Evolutionary conservation across 2,888 invertebrate genomes (phyloP).

Genomic region (Lamellibrachia columna): DNA sequence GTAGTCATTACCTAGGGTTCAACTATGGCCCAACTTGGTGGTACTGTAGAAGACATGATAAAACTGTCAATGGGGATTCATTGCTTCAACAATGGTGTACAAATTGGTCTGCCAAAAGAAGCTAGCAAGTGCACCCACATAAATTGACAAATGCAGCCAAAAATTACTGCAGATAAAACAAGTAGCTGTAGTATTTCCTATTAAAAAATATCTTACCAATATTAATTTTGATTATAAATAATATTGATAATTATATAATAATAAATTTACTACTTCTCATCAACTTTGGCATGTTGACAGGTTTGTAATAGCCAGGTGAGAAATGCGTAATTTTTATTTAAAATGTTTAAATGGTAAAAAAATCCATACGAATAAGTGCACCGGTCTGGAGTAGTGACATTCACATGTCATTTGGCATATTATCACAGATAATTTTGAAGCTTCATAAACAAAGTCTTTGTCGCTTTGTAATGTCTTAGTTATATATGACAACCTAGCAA

Average conservation of each 20-base stretch:
- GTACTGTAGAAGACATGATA: not conserved
- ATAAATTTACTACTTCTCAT: not conserved
- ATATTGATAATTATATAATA: not conserved
- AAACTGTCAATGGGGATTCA: not conserved
- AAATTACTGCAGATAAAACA: not conserved
- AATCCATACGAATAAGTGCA: too few species aligned
- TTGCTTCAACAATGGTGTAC: not conserved
- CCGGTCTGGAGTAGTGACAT: not conserved
- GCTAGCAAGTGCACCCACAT: not conserved
- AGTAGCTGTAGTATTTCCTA: not conserved
- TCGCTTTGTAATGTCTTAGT: not conserved
- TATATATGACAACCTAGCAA: not conserved
- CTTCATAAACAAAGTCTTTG: not conserved
- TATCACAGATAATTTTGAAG: not conserved
- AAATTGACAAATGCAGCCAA: not conserved
- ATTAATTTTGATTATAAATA: not conserved
- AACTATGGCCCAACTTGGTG: not conserved
- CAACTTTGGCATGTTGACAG: not conserved
- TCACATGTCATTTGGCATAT: not conserved
- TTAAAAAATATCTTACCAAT: not conserved
- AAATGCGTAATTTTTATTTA: too few species aligned
- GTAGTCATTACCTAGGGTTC: not conserved
- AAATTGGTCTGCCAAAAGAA: not conserved
- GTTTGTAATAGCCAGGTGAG: not conserved
- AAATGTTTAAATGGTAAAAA: too few species aligned